phyloP scores from a whole-genome alignment of 2,888 invertebrate genomes.

The Macrophya annulata region DNA sequence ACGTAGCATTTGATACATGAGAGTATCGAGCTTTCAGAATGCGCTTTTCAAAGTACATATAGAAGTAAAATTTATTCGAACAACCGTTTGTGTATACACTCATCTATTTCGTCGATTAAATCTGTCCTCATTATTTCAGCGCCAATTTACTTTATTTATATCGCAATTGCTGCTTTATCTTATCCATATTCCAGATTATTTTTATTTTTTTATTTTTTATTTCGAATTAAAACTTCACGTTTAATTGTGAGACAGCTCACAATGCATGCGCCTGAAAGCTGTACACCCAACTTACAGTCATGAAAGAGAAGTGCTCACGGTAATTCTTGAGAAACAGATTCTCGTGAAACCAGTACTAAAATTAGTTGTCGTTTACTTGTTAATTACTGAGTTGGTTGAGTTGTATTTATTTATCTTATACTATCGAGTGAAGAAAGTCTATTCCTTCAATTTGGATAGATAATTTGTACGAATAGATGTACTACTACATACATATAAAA shows the following conservation, averaged over 20 bases:
- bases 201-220: neutral
- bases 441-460: neutral
- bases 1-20: neutral
- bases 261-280: conserved; percentile 42
- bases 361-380: neutral
- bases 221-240: neutral
- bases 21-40: neutral
- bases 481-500: neutral
- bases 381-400: neutral
- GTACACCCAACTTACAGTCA: conserved; percentile 6
- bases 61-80: neutral
- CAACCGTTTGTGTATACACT: neutral
- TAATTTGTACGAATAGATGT: neutral
- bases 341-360: conserved; percentile 20
- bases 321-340: neutral
- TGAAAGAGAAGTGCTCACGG: neutral
- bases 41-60: neutral
- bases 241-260: neutral
- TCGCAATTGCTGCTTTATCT: neutral
- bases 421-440: conserved; percentile 11
- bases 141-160: neutral
- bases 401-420: conserved; percentile 20
- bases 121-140: neutral
- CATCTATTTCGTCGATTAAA: no score
- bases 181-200: neutral